Evolutionary conservation across 2,888 invertebrate genomes (phyloP).

Genomic region (Diarsia dahlii): DNA sequence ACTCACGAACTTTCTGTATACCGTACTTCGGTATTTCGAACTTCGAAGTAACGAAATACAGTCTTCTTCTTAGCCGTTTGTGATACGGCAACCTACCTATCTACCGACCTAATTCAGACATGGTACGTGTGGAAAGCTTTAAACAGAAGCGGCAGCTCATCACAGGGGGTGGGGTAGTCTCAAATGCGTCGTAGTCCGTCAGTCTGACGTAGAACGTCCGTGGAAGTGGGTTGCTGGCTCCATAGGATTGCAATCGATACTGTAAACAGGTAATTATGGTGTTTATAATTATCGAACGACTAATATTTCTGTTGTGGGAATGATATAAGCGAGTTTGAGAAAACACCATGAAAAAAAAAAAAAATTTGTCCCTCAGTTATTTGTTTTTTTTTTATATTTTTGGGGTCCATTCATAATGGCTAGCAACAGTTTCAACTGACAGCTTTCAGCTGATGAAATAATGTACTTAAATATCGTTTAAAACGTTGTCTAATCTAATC

Average conservation of each 20-base stretch:
- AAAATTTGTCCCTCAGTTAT: no score
- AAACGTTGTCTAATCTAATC: background rate
- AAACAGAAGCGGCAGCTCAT: background rate
- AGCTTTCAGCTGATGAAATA: background rate
- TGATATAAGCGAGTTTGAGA: background rate
- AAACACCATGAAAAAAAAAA: no score
- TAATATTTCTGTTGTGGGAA: background rate
- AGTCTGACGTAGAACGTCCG: background rate
- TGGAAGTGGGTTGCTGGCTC: background rate
- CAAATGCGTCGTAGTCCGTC: background rate
- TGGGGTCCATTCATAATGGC: background rate
- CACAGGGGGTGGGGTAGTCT: background rate
- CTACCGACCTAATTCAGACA: no score
- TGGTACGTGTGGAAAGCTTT: background rate
- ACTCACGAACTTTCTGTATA: no score
- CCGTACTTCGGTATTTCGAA: no score
- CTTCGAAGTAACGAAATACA: no score
- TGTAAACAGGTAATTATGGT: background rate
- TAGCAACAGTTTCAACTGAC: background rate
- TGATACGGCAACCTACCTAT: no score
- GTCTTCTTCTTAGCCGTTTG: no score
- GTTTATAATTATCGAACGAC: background rate
- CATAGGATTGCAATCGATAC: background rate
- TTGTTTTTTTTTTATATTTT: no score
- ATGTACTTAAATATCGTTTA: background rate